Conservation (phyloP, 2,888 invertebrate genomes). For the Sepiola atlantica region DNA sequence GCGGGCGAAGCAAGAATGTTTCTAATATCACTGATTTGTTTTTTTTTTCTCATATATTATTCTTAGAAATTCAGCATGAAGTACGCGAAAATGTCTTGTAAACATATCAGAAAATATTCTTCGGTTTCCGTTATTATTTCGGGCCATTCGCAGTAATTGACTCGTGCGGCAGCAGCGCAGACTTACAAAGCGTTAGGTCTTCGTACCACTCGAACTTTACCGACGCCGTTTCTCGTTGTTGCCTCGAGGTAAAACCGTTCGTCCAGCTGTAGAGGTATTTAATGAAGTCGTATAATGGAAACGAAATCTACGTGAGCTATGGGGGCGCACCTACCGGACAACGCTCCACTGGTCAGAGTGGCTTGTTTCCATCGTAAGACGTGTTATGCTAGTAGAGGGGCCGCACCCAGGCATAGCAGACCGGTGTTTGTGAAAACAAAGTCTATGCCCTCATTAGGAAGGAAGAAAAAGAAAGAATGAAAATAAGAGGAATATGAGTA, state of each 20-base stretch:
- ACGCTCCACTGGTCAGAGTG: background rate
- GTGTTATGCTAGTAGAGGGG: background rate
- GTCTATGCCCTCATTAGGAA: background rate
- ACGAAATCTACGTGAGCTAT: constrained; percentile 14
- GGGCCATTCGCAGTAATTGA: background rate
- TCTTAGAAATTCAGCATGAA: background rate
- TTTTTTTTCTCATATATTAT: too few relatives aligned
- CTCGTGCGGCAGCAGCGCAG: background rate
- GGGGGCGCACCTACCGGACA: background rate
- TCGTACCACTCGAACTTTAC: background rate
- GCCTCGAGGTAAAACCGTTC: background rate
- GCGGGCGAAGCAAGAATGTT: too few relatives aligned
- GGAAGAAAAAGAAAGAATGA: background rate
- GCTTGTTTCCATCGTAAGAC: background rate
- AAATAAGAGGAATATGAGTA: background rate
- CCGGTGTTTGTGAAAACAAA: constrained; percentile 32
- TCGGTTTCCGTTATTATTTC: background rate
- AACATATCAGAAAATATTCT: constrained; percentile 32
- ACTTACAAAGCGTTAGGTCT: background rate
- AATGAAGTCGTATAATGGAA: background rate
- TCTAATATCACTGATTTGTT: too few relatives aligned
- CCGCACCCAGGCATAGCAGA: constrained; percentile 14
- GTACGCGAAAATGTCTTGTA: background rate
- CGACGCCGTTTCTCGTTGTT: background rate
- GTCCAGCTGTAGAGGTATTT: background rate